phyloP scores from a whole-genome alignment of 2,797 vertebrate genomes.

The Podargus strigoides region DNA sequence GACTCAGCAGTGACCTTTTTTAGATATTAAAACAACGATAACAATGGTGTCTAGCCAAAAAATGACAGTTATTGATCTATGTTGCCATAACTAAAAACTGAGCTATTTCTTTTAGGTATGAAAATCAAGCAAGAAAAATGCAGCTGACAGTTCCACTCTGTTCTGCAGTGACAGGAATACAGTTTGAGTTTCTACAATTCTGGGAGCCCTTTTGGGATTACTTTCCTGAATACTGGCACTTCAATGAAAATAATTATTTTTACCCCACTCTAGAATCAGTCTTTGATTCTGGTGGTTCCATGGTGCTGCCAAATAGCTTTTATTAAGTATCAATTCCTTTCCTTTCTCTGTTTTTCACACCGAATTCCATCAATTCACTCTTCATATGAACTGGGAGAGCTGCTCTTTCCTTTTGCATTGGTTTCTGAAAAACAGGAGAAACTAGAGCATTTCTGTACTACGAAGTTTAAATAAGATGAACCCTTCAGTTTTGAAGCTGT shows the following conservation, averaged over 20 bases:
- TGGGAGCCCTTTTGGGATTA: background rate
- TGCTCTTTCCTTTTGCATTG: background rate
- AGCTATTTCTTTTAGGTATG: background rate
- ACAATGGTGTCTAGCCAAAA: background rate
- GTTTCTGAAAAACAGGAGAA: background rate
- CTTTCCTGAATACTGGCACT: background rate
- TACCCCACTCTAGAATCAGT: background rate
- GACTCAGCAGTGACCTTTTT: background rate
- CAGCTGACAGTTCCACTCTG: background rate
- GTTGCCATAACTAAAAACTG: background rate
- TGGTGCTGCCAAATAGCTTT: background rate
- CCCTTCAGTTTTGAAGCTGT: background rate
- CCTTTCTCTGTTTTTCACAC: background rate
- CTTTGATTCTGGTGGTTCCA: background rate
- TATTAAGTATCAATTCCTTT: background rate
- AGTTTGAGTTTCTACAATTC: background rate
- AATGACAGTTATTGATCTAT: background rate
- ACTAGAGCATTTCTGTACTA: background rate
- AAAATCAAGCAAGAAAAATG: background rate
- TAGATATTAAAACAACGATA: background rate
- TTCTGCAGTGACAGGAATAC: background rate
- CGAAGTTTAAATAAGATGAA: background rate
- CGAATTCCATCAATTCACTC: background rate
- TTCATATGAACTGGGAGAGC: background rate
- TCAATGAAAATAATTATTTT: background rate